These are phyloP conservation scores for Laspeyria flexula DNA, from an alignment of 2,888 invertebrate genomes.

Conservation along the genomic window DNA sequence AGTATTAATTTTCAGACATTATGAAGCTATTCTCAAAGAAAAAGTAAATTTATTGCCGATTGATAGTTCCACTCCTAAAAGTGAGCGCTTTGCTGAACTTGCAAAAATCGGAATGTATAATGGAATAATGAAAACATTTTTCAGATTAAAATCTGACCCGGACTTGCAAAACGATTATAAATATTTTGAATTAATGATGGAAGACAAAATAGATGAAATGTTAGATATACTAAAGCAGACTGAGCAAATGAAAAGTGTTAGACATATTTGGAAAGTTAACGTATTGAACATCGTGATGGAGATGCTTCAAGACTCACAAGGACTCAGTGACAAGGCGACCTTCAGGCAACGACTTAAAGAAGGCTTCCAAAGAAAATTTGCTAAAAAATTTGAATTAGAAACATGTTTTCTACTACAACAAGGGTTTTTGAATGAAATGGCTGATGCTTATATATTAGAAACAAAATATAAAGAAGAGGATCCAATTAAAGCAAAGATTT, in stretches of 20 bases:
- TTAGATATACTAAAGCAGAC: constrained; percentile 59
- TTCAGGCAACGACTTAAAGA: constrained; percentile 49
- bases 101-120: constrained; percentile 53
- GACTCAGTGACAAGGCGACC: constrained; percentile 37
- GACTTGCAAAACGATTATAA: constrained; percentile 52
- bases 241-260: constrained; percentile 41
- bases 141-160: constrained; percentile 52
- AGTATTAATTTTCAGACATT: constrained; percentile 42
- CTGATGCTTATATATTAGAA: constrained; percentile 54
- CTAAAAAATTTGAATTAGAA: constrained; percentile 29
- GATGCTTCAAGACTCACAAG: constrained; percentile 44
- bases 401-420: constrained; percentile 37
- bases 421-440: constrained; percentile 43
- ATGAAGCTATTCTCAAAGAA: constrained; percentile 47
- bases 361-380: constrained; percentile 39
- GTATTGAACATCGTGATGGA: constrained; percentile 42
- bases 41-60: constrained; percentile 57
- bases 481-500: constrained; percentile 51
- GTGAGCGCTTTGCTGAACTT: constrained; percentile 41
- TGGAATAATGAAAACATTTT: constrained; percentile 55
- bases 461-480: constrained; percentile 55
- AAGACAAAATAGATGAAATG: constrained; percentile 59
- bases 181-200: constrained; percentile 57
- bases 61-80: constrained; percentile 35
- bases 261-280: constrained; percentile 48